phyloP scores from a whole-genome alignment of 2,113 vertebrate species.

The Misgurnus anguillicaudatus region DNA sequence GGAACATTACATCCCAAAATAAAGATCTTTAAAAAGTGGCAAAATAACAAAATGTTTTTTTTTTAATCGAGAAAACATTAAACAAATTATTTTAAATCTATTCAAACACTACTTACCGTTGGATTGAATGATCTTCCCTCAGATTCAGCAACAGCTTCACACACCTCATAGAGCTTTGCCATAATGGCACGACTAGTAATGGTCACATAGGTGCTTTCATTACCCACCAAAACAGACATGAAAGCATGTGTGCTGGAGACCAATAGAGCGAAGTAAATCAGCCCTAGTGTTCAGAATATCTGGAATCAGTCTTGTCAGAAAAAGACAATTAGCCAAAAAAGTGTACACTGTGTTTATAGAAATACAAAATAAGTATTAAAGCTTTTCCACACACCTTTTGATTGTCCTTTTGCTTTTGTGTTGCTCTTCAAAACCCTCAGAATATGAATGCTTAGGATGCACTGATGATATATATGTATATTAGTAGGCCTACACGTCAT shows the following conservation, averaged over 20 bases:
- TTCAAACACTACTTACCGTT: slow-evolving; percentile 58
- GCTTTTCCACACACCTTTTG: neutral
- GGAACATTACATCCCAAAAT: neutral
- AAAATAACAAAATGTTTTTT: too few relatives aligned
- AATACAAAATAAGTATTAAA: neutral
- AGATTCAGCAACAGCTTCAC: slow-evolving; percentile 59
- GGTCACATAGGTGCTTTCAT: slow-evolving; percentile 61
- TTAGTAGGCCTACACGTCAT: too few relatives aligned
- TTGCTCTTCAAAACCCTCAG: neutral
- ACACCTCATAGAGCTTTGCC: slow-evolving; percentile 62
- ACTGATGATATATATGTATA: neutral
- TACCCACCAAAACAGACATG: slow-evolving; percentile 55
- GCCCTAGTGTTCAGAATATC: too few relatives aligned
- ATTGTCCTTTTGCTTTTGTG: neutral
- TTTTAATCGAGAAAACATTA: too few relatives aligned
- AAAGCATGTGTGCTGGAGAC: slow-evolving; percentile 60
- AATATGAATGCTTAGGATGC: neutral
- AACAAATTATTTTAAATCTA: neutral
- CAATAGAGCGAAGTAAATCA: slow-evolving; percentile 34
- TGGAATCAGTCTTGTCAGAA: too few relatives aligned
- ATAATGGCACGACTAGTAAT: slow-evolving; percentile 67
- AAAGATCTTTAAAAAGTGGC: too few relatives aligned
- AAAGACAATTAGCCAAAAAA: too few relatives aligned
- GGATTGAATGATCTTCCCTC: slow-evolving; percentile 66
- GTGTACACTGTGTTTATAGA: too few relatives aligned